Conservation (phyloP, 2,888 invertebrate species). For the Leptinotarsa haldemani region DNA sequence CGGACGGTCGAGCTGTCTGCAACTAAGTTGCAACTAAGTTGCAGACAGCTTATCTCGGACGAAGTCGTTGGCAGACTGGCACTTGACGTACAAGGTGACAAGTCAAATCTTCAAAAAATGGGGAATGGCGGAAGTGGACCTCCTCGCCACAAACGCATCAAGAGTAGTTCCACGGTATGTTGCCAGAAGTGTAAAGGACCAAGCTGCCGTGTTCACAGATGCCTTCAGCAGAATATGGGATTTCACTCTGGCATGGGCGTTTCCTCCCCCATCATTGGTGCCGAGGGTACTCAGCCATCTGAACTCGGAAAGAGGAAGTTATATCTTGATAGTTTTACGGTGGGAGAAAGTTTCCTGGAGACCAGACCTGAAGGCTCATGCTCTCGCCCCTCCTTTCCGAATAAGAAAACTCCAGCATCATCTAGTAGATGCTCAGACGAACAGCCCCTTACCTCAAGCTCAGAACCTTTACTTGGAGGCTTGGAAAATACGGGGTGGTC, state of each 20-base stretch:
- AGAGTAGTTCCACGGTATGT: too few species aligned
- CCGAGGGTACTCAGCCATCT: slow-evolving; percentile 52
- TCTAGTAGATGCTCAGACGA: slow-evolving; percentile 38
- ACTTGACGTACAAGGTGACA: too few species aligned
- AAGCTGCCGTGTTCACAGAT: slow-evolving; percentile 35
- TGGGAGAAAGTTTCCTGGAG: slow-evolving; percentile 53
- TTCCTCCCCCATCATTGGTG: slow-evolving; percentile 54
- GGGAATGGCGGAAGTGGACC: too few species aligned
- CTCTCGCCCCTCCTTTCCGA: too few species aligned
- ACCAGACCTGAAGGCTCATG: slow-evolving; percentile 52
- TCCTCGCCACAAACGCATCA: too few species aligned
- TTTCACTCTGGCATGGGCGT: slow-evolving; percentile 49
- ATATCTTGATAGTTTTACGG: slow-evolving; percentile 50
- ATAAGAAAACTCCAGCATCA: slow-evolving; percentile 43
- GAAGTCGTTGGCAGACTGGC: too few species aligned
- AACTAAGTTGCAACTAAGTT: too few species aligned
- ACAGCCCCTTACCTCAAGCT: slow-evolving; percentile 41
- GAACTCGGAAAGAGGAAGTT: slow-evolving; percentile 46
- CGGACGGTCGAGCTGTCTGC: too few species aligned
- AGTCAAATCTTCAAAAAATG: too few species aligned
- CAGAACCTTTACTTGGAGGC: slow-evolving; percentile 48
- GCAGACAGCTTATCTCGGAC: too few species aligned
- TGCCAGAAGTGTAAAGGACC: slow-evolving; percentile 33
- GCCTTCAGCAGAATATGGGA: slow-evolving; percentile 46
- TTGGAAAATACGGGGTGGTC: slow-evolving; percentile 52